Percentiles rank a stretch among this genome's conserved stretches.
phyloP scores from a whole-genome alignment of 2,888 invertebrate species.

The Timandra comae region DNA sequence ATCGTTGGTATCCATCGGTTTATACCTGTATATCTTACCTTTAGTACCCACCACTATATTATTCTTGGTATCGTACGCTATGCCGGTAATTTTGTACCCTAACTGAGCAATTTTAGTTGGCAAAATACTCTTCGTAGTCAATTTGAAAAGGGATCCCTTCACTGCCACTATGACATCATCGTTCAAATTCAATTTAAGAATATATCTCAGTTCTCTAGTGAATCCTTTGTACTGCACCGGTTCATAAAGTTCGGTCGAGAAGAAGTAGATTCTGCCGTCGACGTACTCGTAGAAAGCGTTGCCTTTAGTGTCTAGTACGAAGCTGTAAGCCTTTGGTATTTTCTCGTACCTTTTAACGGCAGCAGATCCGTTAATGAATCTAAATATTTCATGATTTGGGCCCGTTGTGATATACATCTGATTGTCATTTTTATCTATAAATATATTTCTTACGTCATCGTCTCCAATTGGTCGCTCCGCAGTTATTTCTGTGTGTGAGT shows the following conservation, averaged over 20 bases:
- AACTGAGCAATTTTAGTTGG: constrained; percentile 58
- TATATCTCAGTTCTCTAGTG: constrained; percentile 60
- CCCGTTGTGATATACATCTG: constrained; percentile 66
- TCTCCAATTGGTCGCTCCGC: constrained; percentile 63
- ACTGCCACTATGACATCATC: constrained; percentile 64
- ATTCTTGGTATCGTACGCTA: constrained; percentile 56
- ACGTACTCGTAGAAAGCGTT: constrained; percentile 63
- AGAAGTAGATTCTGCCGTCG: constrained; percentile 62
- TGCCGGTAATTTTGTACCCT: constrained; percentile 61
- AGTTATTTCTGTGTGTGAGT: constrained; percentile 49
- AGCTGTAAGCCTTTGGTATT: constrained; percentile 61
- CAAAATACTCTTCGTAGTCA: constrained; percentile 50
- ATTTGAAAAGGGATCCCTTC: constrained; percentile 53
- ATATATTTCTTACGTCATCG: constrained; percentile 60
- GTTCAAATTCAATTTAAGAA: constrained; percentile 49
- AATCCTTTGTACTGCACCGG: constrained; percentile 67
- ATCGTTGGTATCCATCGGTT: constrained; percentile 51
- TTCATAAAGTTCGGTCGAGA: constrained; percentile 52
- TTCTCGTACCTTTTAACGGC: constrained; percentile 61
- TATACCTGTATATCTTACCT: constrained; percentile 65
- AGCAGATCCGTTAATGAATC: constrained; percentile 57
- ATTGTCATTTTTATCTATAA: constrained; percentile 55
- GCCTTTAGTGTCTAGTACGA: constrained; percentile 53
- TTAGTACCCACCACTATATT: constrained; percentile 64
- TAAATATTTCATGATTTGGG: constrained; percentile 54